phyloP scores from a whole-genome alignment of 2,797 vertebrate genomes.

The Enteromius viviparus region DNA sequence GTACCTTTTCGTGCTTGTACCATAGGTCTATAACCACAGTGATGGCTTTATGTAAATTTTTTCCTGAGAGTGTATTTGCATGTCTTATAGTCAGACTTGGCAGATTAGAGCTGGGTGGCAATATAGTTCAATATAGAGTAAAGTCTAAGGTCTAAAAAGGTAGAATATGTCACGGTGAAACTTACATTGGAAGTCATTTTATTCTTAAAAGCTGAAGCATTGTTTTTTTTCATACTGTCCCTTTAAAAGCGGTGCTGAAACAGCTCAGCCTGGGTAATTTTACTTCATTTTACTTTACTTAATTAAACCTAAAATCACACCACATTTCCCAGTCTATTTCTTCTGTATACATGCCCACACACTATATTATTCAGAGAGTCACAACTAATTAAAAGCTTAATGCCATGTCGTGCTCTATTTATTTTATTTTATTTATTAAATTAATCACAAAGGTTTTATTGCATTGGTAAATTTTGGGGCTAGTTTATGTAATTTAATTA shows the following conservation, averaged over 20 bases:
- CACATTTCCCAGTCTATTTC: not conserved
- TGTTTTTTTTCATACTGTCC: not conserved
- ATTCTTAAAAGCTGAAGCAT: not conserved
- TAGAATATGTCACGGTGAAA: not conserved
- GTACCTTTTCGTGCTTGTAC: not conserved
- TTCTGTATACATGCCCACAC: not conserved
- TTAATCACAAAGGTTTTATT: not conserved
- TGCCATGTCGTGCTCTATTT: not conserved
- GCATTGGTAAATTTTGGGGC: not conserved
- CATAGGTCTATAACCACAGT: not conserved
- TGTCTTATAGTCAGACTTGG: not conserved
- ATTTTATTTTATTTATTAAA: not conserved
- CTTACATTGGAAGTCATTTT: not conserved
- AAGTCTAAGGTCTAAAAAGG: slow-evolving; percentile 2
- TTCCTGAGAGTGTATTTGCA: not conserved
- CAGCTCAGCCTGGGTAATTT: no score
- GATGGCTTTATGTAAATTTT: not conserved
- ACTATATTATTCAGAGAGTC: not conserved
- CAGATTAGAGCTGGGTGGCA: not conserved
- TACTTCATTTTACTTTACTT: no score
- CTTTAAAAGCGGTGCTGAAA: not conserved
- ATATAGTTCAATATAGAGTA: not conserved
- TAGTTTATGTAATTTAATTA: not conserved
- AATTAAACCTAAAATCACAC: not conserved
- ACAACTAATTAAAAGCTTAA: not conserved